Base-by-base conservation (phyloP, 2,888 invertebrate species). In the Aelia acuminata region DNA sequence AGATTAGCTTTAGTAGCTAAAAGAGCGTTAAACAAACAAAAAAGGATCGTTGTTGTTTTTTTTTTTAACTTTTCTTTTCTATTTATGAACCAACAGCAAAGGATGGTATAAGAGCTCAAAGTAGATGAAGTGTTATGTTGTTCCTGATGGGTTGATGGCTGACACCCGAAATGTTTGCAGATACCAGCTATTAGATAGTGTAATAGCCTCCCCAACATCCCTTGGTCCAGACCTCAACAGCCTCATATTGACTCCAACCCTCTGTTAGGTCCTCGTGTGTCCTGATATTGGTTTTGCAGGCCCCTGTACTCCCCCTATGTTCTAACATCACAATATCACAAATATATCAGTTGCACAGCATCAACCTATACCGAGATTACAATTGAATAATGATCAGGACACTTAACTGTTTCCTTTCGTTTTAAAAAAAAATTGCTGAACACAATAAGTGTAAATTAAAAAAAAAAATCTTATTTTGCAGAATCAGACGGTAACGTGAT, bases 151-250 rank as follows among this genome's bases (percentile, higher is more conserved):
- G 20, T 20, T 70, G 63, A 70, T 35, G 31, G 18, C 7, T 35
- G 63, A 70, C 0, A 15, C 35, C 15, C 63, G 35, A 70, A 35
- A 15, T 35, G 63, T 70, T 63, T 35, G 63, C 18, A 15, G 18
- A 8, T n/a, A 31, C 18, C 4, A 35, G 63, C 63, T 80, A 80
- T 80, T 80, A 43, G 80, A 39, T 47, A n/a, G 80, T 80, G 80
- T 80, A 43, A 39, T n/a, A n/a, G 75, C 11, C 43, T 15, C 80
- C n/a, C 18, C n/a, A n/a, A 80, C 80, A 39, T 43, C 39, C 43
- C 80, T 43, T 47, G 43, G 22, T 39, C 80, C 43, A 43, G 43
- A 80, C 80, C 80, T 80, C 80, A 43, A 80, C 80, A 80, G 3
- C n/a, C 13, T 43, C 10, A 20, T 80, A 80, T 80, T 80, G 35